phyloP scores from a whole-genome alignment of 2,113 vertebrate genomes.

The Bubalus kerabau region DNA sequence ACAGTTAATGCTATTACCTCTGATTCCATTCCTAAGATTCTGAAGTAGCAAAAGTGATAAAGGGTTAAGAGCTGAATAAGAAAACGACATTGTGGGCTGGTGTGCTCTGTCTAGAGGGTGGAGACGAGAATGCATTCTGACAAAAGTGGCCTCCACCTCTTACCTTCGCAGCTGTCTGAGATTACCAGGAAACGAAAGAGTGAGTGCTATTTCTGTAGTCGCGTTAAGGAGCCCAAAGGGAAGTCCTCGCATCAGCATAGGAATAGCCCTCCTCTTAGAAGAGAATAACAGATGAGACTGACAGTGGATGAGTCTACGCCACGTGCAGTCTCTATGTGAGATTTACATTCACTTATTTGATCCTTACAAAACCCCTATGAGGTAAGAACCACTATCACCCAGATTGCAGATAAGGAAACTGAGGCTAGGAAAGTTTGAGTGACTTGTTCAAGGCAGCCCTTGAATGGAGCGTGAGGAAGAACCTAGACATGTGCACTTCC shows the following conservation, averaged over 20 bases:
- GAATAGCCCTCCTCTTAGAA: not conserved
- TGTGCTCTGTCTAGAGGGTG: not conserved
- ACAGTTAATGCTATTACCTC: not conserved
- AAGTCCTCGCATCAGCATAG: not conserved
- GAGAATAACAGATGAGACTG: not conserved
- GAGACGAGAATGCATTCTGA: not conserved
- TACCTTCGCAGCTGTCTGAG: not conserved
- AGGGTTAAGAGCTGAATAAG: not conserved
- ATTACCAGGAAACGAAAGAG: not conserved
- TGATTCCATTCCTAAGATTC: not conserved
- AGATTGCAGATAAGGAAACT: not conserved
- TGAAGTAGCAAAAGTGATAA: not conserved
- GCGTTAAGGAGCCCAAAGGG: not conserved
- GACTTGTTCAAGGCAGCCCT: not conserved
- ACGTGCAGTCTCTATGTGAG: not conserved
- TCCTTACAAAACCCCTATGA: not conserved
- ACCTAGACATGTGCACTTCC: not conserved
- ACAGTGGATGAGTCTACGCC: not conserved
- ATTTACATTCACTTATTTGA: not conserved
- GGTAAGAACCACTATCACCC: not conserved
- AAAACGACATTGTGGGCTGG: not conserved
- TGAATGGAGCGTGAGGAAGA: not conserved
- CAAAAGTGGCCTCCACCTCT: rapidly evolving
- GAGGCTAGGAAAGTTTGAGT: not conserved
- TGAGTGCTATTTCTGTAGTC: not conserved